Base-by-base conservation (phyloP, 2,888 invertebrate genomes). In the Xestia sexstrigata region DNA sequence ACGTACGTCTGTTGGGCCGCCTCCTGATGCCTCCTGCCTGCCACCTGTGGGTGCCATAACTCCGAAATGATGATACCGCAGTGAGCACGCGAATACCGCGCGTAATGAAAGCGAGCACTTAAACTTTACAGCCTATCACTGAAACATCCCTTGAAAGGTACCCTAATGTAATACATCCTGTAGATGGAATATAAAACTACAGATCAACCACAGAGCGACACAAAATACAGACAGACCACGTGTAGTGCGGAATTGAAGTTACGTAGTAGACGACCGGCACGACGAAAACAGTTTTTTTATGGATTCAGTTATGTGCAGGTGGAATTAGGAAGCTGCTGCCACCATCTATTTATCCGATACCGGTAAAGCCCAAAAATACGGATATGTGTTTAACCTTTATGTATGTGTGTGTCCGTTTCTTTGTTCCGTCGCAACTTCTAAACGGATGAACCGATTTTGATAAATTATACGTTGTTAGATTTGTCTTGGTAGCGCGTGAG, bases 101-200 rank as follows among this genome's bases (percentile, higher is more conserved):
- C 39, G 74, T 85, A 84, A 87, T 88, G 84, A 87, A 82, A 78
- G 52, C 68, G 45, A 55, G 77, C 74, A 82, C 74, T 86, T 82
- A 82, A 79, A 86, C 81, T 89, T 89, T 84, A 90, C 84, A 81
- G 69, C 79, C 83, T 85, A 81, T 84, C 79, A 81, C 87, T 62
- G 71, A 76, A 78, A 63, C 65, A 70, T 52, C 73, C 65, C 79
- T 72, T 72, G 77, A 39, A 39, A 55, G 45, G 67, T 60, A 70
- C 66, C 35, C 69, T 78, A 62, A 73, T 74, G 71, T 83, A 70
- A 73, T 76, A 74, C 70, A 63, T 55, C 70, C 68, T 63, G 55
- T 52, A 74, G 49, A 80, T 79, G 49, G 60, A 82, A 81, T 84
- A 83, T 77, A 82, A 83, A 74, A 78, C 71, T 79, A 72, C 30